These are phyloP conservation scores for Martes flavigula DNA, from an alignment of 2,797 vertebrate genomes.

Conservation along the genomic window DNA sequence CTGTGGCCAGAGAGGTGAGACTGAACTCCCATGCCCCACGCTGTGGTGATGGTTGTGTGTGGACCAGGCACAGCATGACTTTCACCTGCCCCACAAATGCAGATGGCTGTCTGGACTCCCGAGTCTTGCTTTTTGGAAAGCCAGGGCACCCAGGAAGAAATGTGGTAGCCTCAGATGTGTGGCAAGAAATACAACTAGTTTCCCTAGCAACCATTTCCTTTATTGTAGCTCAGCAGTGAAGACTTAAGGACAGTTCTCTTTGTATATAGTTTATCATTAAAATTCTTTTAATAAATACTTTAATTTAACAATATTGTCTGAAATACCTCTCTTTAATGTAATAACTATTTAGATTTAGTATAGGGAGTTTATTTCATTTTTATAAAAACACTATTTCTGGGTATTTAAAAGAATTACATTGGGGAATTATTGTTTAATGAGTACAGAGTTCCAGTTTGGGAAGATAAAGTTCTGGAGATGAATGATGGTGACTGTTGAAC, in stretches of 20 bases:
- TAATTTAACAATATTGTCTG: background rate
- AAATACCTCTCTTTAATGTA: background rate
- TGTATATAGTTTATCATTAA: background rate
- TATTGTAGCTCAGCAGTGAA: background rate
- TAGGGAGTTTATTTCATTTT: background rate
- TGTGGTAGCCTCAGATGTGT: rapidly evolving
- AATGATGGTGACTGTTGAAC: background rate
- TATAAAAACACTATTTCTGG: background rate
- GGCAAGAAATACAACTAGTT: background rate
- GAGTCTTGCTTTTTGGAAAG: background rate
- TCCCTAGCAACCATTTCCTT: background rate
- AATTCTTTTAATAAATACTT: background rate
- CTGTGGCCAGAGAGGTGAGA: background rate
- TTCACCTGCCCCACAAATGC: background rate
- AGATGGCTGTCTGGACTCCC: background rate
- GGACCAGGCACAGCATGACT: background rate
- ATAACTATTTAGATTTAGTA: background rate
- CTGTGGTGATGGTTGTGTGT: background rate
- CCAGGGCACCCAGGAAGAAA: background rate
- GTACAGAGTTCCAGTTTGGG: background rate
- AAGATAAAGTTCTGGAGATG: background rate
- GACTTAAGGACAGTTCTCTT: background rate
- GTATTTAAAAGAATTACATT: background rate
- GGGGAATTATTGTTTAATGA: background rate
- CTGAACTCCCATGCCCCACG: too few species aligned